Conservation (phyloP, 2,113 vertebrate species). For the Phocoena phocoena region DNA sequence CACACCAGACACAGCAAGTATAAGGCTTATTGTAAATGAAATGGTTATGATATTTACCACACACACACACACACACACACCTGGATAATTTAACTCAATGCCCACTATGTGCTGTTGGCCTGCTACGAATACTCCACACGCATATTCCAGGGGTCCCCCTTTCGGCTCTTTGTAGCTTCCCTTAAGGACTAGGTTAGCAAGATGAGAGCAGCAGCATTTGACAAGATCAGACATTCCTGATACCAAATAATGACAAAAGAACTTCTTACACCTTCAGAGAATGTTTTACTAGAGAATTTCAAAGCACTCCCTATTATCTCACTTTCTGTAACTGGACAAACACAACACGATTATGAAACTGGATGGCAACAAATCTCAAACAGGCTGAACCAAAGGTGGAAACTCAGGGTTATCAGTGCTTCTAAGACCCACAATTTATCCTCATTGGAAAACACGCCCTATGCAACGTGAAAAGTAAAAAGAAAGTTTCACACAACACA, state of each 20-base stretch:
- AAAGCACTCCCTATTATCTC: background rate
- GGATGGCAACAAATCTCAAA: background rate
- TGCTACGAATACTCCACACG: background rate
- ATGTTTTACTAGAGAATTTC: background rate
- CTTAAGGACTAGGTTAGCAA: constrained; percentile 19
- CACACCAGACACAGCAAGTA: background rate
- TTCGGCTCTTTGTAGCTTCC: background rate
- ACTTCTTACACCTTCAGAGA: background rate
- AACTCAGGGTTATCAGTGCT: background rate
- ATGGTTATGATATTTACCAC: background rate
- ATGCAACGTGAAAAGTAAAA: background rate
- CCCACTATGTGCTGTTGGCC: background rate
- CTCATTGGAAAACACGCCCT: background rate
- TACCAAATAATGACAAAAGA: constrained; percentile 1
- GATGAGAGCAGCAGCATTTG: background rate
- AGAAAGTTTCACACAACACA: background rate
- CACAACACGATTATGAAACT: background rate
- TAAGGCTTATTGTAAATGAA: background rate
- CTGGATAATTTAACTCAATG: background rate
- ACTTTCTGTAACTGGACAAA: background rate
- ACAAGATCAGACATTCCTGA: background rate
- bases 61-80: background rate
- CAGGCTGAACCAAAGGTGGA: background rate
- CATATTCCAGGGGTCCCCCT: background rate
- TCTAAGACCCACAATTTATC: background rate